phyloP scores from a whole-genome alignment of 2,113 vertebrate genomes.

The Melanotaenia duboulayi region DNA sequence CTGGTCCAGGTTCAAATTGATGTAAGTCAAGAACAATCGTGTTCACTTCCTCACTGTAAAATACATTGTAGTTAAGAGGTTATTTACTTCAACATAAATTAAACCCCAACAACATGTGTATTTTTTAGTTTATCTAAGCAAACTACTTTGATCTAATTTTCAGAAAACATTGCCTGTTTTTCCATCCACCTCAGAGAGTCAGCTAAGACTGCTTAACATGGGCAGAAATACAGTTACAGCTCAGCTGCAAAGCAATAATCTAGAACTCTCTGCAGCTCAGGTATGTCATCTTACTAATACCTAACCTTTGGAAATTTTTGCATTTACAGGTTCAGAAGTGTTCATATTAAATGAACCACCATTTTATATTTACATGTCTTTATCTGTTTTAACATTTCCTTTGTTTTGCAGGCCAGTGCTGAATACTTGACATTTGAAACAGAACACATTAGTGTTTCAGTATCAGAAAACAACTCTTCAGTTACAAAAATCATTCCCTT shows the following conservation, averaged over 20 bases:
- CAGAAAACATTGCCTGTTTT: constrained; percentile 91
- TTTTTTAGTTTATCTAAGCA: neutral
- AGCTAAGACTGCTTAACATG: constrained; percentile 90
- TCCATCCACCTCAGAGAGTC: constrained; percentile 79
- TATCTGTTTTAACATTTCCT: neutral
- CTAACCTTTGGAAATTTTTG: neutral
- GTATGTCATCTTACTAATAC: constrained; percentile 48
- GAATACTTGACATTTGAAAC: constrained; percentile 71
- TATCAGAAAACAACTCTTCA: neutral
- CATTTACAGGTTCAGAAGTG: neutral
- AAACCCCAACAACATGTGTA: no score
- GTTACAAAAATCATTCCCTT: rapidly evolving
- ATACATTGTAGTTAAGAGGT: neutral
- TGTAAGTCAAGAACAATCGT: constrained; percentile 83
- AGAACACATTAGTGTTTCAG: constrained; percentile 22
- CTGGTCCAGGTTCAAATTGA: constrained; percentile 91
- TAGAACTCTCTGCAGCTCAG: constrained; percentile 48
- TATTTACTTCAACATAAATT: no score
- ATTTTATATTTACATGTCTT: neutral
- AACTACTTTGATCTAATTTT: constrained; percentile 20
- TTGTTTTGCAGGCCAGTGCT: constrained; percentile 75
- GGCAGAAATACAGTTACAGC: constrained; percentile 55
- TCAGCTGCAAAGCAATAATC: neutral
- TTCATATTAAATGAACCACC: neutral
- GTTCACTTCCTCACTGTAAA: neutral